Evolutionary conservation across 2,113 vertebrate genomes (phyloP).

Genomic region (Microcebus jonahi): DNA sequence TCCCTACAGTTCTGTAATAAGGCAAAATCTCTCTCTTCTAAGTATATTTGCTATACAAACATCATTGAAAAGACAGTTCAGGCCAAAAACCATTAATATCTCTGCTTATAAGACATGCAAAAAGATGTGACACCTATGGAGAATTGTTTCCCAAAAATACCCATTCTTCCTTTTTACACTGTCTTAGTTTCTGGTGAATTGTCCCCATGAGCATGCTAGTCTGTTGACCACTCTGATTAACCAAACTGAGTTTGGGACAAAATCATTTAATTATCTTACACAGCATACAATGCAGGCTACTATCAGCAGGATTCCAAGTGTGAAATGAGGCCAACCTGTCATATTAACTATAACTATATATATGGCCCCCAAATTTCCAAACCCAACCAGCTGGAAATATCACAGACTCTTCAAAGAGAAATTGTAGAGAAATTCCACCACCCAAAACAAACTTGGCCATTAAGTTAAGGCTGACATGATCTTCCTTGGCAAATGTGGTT

Average conservation of each 20-base stretch:
- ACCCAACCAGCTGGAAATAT: neutral
- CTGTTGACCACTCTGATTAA: neutral
- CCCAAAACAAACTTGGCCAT: neutral
- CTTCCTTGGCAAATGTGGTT: neutral
- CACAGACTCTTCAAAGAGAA: neutral
- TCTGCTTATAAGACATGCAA: neutral
- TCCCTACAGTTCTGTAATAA: neutral
- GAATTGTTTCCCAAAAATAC: neutral
- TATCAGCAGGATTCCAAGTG: neutral
- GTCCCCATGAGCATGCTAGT: neutral
- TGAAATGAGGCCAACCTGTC: neutral
- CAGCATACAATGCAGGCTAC: neutral
- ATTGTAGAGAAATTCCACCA: neutral
- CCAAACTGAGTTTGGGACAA: neutral
- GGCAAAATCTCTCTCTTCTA: neutral
- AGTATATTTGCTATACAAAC: neutral
- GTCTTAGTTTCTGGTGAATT: neutral
- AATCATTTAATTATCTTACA: constrained; percentile 18
- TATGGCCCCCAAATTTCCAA: neutral
- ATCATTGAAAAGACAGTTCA: neutral
- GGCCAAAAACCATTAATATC: neutral
- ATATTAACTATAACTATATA: neutral
- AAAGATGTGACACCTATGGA: neutral
- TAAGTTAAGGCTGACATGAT: neutral
- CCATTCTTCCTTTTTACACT: neutral